Conservation (phyloP, 1,140 invertebrate genomes). For the Augochlora pura region DNA sequence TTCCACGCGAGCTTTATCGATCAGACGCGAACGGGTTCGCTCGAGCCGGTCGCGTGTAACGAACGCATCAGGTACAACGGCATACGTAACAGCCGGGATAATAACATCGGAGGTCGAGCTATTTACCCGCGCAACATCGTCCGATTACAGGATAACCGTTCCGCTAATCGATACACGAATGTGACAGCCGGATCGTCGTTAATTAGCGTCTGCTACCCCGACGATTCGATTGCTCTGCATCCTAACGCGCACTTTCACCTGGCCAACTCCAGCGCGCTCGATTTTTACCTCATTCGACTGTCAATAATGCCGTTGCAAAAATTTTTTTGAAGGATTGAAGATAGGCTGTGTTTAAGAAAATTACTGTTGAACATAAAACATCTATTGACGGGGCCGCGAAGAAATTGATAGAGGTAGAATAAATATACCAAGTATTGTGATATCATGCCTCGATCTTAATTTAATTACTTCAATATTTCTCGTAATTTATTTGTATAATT, state of each 20-base stretch:
- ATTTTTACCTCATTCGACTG: not conserved
- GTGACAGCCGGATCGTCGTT: constrained; percentile 21
- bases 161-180: constrained; percentile 33
- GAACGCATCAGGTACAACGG: constrained; percentile 54
- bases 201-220: not conserved
- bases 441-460: too few species aligned
- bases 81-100: constrained; percentile 34
- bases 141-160: constrained; percentile 27
- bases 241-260: not conserved
- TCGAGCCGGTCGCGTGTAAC: constrained; percentile 45
- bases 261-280: not conserved
- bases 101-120: constrained; percentile 27
- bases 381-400: too few species aligned
- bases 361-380: too few species aligned
- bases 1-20: constrained; percentile 53
- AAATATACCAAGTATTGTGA: too few species aligned
- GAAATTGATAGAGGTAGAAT: too few species aligned
- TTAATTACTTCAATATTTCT: too few species aligned
- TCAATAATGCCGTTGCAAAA: too few species aligned
- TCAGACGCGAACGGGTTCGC: constrained; percentile 5
- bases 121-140: constrained; percentile 28
- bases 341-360: too few species aligned
- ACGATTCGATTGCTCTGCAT: not conserved
- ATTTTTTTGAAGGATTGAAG: too few species aligned
- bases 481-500: too few species aligned